Base-by-base conservation (phyloP, 2,797 vertebrate species). In the Staurois parvus region DNA sequence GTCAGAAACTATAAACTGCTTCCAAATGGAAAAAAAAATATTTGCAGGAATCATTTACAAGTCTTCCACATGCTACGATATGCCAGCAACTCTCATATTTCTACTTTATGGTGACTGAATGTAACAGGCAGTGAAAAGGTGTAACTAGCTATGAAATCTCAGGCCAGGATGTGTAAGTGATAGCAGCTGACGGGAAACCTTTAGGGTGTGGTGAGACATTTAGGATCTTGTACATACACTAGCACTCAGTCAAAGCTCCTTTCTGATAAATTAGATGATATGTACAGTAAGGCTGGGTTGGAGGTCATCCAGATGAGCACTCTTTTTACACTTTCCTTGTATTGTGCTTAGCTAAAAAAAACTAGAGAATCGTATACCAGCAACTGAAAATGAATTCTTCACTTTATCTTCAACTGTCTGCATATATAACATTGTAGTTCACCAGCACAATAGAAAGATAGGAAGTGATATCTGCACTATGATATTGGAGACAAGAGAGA, bases 1-100 rank as follows among this genome's bases (percentile, higher is more conserved):
- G 78, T 86, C 72, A 70, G 88, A 85, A 77, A 30, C 79, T 0
- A 79, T 89, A 89, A 29, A 74, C 79, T 87, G 85, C 90, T 93
- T 92, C 89, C 90, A 92, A 88, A 91, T 91, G 91, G 89, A 91
- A 92, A 68, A 92, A 45, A 76, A 88, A 85, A 88, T 89, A 89
- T 91, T 91, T 90, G 85, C 85, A 81, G 40, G 37, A 90, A 89
- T 84, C 88, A 88, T 93, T 93, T 92, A 90, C 85, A 91, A 90
- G 91, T 85, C 52, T 89, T 92, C 92, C 92, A 92, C 84, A 92
- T 92, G 88, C 76, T 81, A 75, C 0, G 2, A 67, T 79, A 88
- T 87, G 92, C 93, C 91, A 93, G 92, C 68, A 72, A 81, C 87
- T 89, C 88, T 90, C 90, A 76, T 0, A 88, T 90, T 93, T 91